Conservation (phyloP, 2,888 invertebrate genomes). For the Sisyra terminalis region DNA sequence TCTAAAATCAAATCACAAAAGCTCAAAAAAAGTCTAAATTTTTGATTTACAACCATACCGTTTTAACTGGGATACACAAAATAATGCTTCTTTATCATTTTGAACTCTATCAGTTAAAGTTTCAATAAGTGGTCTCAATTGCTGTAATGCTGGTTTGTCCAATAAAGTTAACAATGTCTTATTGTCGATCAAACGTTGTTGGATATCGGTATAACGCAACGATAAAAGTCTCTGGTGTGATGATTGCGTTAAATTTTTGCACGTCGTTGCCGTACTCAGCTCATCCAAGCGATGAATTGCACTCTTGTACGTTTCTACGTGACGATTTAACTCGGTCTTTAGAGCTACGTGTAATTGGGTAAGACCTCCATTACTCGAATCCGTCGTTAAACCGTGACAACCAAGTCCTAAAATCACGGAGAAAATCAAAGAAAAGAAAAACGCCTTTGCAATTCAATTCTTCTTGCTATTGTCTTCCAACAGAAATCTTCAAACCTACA, state of each 20-base stretch:
- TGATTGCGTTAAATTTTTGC: conserved; percentile 52
- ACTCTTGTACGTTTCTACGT: conserved; percentile 72
- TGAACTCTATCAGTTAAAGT: conserved; percentile 66
- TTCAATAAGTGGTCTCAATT: conserved; percentile 48
- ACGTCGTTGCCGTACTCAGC: conserved; percentile 34
- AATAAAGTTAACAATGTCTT: conserved; percentile 73
- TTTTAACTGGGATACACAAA: conserved; percentile 51
- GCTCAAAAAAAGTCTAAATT: neutral
- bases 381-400: conserved; percentile 68
- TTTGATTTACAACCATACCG: conserved; percentile 15
- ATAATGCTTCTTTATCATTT: conserved; percentile 77
- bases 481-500: neutral
- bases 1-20: conserved; percentile 15
- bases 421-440: neutral
- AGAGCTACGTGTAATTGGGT: conserved; percentile 70
- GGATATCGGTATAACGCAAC: conserved; percentile 70
- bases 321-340: conserved; percentile 66
- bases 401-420: conserved; percentile 40
- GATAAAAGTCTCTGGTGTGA: conserved; percentile 81
- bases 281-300: conserved; percentile 77
- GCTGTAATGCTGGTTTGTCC: conserved; percentile 65
- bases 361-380: conserved; percentile 36
- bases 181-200: conserved; percentile 80
- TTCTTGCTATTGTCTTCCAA: too few species aligned
- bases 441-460: too few species aligned